A percentile compares a stretch with the other conserved stretches of the same genome.
Conservation (phyloP, 2,888 invertebrate genomes). For the Cactoblastis cactorum region DNA sequence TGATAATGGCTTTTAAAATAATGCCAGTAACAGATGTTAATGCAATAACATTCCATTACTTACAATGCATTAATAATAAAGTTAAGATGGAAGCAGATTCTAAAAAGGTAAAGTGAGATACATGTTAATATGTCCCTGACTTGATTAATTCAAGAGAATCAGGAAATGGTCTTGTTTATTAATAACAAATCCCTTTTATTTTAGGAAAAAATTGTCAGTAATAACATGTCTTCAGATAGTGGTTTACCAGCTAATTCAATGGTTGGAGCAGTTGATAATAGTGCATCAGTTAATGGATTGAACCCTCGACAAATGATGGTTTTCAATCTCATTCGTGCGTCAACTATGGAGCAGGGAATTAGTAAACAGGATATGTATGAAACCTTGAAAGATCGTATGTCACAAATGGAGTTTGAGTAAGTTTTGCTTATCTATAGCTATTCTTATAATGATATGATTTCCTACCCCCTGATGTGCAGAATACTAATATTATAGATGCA, state of each 20-base stretch:
- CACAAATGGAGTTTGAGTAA: slow-evolving; percentile 70
- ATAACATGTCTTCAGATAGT: slow-evolving; percentile 43
- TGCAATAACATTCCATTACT: slow-evolving; percentile 72
- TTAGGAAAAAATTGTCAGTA: slow-evolving; percentile 51
- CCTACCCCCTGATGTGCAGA: too few relatives aligned
- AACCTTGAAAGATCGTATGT: slow-evolving; percentile 63
- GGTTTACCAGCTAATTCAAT: slow-evolving; percentile 66
- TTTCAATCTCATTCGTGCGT: slow-evolving; percentile 65
- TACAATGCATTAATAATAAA: slow-evolving; percentile 72
- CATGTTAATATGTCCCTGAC: neutral
- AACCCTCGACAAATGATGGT: slow-evolving; percentile 73
- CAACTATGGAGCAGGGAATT: slow-evolving; percentile 67
- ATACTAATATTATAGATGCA: too few relatives aligned
- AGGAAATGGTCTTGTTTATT: too few relatives aligned
- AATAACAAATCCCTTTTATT: slow-evolving; percentile 21
- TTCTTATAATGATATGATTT: too few relatives aligned
- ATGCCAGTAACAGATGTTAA: slow-evolving; percentile 67
- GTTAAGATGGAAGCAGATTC: slow-evolving; percentile 72
- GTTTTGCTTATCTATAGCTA: slow-evolving; percentile 26
- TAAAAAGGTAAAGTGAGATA: slow-evolving; percentile 70
- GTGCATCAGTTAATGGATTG: slow-evolving; percentile 59
- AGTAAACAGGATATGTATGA: slow-evolving; percentile 71
- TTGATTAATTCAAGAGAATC: too few relatives aligned
- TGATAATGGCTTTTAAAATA: slow-evolving; percentile 72
- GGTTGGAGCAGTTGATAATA: slow-evolving; percentile 55